phyloP scores from a whole-genome alignment of 2,113 vertebrate genomes.

The Chascanopsetta lugubris region DNA sequence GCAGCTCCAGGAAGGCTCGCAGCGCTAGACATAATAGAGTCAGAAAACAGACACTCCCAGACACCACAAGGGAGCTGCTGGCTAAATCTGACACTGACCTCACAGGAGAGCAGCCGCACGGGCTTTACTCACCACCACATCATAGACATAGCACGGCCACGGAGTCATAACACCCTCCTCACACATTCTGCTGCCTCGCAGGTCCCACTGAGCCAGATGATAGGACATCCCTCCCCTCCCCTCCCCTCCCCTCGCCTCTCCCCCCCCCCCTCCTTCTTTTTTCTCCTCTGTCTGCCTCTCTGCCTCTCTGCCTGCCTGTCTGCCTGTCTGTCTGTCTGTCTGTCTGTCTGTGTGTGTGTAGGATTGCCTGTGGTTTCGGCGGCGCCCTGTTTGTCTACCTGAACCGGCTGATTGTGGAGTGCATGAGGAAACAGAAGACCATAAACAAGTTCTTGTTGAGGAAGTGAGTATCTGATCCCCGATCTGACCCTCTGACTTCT shows the following conservation, averaged over 20 bases:
- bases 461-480: no score
- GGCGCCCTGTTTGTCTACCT: no score
- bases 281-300: constrained; percentile 30
- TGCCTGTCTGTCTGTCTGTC: no score
- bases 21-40: constrained; percentile 84
- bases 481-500: no score
- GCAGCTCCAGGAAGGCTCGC: constrained; percentile 79
- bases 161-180: constrained; percentile 72
- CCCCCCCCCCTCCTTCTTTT: background rate
- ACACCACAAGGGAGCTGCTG: constrained; percentile 82
- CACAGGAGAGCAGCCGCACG: constrained; percentile 73
- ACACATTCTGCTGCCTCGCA: constrained; percentile 64
- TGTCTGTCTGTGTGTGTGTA: no score
- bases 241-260: background rate
- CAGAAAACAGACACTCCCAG: constrained; percentile 82
- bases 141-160: constrained; percentile 75
- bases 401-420: no score
- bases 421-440: no score
- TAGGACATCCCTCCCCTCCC: constrained; percentile 53
- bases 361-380: no score
- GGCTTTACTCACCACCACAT: constrained; percentile 76
- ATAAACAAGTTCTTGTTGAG: no score
- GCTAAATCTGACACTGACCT: constrained; percentile 80
- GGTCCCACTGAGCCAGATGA: constrained; percentile 57
- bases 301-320: constrained; percentile 39